phyloP scores from a whole-genome alignment of 2,113 vertebrate genomes.

The Dryoscopus gambensis region DNA sequence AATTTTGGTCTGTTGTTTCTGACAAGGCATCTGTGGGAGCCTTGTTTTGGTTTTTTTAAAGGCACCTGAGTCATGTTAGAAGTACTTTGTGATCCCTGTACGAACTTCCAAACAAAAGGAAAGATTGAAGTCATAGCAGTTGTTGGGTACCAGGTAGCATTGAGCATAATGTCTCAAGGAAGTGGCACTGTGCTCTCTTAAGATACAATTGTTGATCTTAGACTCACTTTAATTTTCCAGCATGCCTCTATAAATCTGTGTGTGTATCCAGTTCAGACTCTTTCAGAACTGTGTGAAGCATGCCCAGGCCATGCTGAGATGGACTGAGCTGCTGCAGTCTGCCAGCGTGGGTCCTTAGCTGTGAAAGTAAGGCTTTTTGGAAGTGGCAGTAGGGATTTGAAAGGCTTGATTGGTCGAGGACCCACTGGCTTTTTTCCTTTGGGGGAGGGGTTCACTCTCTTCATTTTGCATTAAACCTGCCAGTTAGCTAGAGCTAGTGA shows the following conservation, averaged over 20 bases:
- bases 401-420: neutral
- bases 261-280: neutral
- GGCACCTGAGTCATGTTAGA: neutral
- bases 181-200: neutral
- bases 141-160: neutral
- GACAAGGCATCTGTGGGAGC: neutral
- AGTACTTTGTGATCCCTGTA: neutral
- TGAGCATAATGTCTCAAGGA: neutral
- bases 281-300: rapidly evolving
- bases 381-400: neutral
- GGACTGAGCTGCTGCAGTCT: neutral
- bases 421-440: neutral
- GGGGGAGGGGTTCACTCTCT: neutral
- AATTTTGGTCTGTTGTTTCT: neutral
- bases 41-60: neutral
- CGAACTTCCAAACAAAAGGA: neutral
- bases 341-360: neutral
- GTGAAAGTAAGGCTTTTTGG: neutral
- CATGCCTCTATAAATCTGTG: neutral
- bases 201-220: neutral
- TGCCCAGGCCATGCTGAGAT: neutral
- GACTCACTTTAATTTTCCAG: neutral
- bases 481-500: neutral
- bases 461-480: neutral
- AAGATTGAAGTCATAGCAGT: neutral